phyloP scores from a whole-genome alignment of 2,888 invertebrate genomes.

The Drosophila seclusa region DNA sequence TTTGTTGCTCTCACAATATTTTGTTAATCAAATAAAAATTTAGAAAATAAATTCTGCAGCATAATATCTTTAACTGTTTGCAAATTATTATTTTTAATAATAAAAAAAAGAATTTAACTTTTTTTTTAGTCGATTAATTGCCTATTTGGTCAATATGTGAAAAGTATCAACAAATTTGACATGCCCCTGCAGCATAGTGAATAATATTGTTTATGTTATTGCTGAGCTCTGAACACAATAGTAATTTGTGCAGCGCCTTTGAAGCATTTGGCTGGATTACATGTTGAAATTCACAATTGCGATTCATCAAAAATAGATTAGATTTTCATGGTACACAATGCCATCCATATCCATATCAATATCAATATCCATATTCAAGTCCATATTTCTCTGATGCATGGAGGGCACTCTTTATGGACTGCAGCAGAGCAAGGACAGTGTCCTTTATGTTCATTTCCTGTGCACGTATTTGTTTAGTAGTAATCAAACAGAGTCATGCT shows the following conservation, averaged over 20 bases:
- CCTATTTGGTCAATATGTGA: not conserved
- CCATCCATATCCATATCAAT: slow-evolving; percentile 36
- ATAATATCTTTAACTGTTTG: not conserved
- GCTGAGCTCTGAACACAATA: slow-evolving; percentile 4
- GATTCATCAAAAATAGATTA: slow-evolving; percentile 81
- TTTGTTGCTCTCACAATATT: slow-evolving; percentile 15
- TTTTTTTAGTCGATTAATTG: too few species aligned
- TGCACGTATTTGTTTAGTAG: slow-evolving; percentile 52
- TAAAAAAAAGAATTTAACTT: not conserved
- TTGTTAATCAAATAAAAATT: not conserved
- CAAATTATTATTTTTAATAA: not conserved
- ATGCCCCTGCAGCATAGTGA: not conserved
- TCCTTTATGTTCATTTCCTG: slow-evolving; percentile 34
- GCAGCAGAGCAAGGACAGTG: slow-evolving; percentile 5
- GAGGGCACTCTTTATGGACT: slow-evolving; percentile 37
- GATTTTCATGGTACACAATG: slow-evolving; percentile 66
- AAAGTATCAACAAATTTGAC: not conserved
- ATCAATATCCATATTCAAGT: slow-evolving; percentile 15
- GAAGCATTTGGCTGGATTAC: slow-evolving; percentile 40
- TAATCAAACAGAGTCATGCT: slow-evolving; percentile 64
- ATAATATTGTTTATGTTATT: not conserved
- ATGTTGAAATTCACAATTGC: slow-evolving; percentile 74
- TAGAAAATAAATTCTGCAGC: not conserved
- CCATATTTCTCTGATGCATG: slow-evolving; percentile 26
- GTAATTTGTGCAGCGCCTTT: slow-evolving; percentile 46